Conservation (phyloP, 2,888 invertebrate genomes). For the Lasiommata megera region DNA sequence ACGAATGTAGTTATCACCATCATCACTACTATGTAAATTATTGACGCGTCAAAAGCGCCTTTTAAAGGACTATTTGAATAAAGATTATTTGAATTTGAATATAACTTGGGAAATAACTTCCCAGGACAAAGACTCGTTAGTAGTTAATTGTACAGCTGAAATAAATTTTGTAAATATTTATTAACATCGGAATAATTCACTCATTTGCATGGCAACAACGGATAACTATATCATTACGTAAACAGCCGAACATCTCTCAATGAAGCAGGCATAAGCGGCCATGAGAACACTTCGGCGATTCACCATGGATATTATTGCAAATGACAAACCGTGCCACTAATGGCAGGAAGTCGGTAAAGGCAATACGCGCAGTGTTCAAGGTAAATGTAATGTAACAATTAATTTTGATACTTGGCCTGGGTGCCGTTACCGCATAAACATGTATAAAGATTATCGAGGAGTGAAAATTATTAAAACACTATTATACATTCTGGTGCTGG, state of each 20-base stretch:
- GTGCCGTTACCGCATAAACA: neutral
- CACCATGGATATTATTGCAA: slow-evolving; percentile 26
- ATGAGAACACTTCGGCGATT: slow-evolving; percentile 26
- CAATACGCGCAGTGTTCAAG: slow-evolving; percentile 9
- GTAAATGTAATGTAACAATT: slow-evolving; percentile 1
- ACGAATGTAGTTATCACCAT: no score
- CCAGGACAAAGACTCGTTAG: neutral
- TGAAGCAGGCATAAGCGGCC: slow-evolving; percentile 20
- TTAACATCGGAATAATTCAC: neutral
- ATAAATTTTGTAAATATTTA: slow-evolving; percentile 2
- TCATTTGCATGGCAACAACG: neutral
- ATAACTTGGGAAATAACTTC: neutral
- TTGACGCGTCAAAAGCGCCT: no score
- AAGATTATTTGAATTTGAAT: no score
- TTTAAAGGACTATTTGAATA: no score
- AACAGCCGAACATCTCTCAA: slow-evolving; percentile 1
- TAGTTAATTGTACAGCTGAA: neutral
- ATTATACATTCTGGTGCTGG: no score
- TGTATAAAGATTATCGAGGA: no score
- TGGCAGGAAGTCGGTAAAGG: slow-evolving; percentile 23
- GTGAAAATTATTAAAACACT: no score
- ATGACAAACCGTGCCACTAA: slow-evolving; percentile 23
- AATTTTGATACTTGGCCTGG: neutral
- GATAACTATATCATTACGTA: slow-evolving; percentile 1
- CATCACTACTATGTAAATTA: no score